Percentiles rank a stretch among this genome's conserved stretches.
Conservation (phyloP, 2,888 invertebrate species). For the Tipula lateralis region DNA sequence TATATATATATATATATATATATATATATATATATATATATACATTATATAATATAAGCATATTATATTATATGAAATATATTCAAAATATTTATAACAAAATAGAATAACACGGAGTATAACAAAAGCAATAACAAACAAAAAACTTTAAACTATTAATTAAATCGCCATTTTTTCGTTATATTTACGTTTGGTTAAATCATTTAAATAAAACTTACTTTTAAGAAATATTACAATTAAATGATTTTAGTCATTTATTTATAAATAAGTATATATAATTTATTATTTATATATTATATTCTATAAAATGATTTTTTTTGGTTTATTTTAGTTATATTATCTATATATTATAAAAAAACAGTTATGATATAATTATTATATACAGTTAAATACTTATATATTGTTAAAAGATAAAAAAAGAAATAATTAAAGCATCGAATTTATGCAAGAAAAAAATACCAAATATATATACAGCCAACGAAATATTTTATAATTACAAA, state of each 20-base stretch:
- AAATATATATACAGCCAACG: conserved; percentile 24
- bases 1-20: not conserved
- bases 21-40: not conserved
- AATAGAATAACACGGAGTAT: not conserved
- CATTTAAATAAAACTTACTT: not conserved
- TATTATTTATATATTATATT: not conserved
- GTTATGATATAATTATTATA: conserved; percentile 19
- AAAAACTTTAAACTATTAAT: not conserved
- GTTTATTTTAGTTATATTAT: not conserved
- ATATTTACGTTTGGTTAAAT: not conserved
- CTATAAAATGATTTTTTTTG: not conserved
- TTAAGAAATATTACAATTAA: not conserved
- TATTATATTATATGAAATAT: no score
- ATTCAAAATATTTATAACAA: not conserved
- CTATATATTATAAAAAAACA: not conserved
- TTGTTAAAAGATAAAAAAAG: not conserved
- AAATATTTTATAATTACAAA: conserved; percentile 24
- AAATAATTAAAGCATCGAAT: conserved; percentile 19
- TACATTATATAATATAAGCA: no score
- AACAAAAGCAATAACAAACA: not conserved
- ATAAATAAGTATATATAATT: not conserved
- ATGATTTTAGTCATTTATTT: not conserved
- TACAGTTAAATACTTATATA: conserved; percentile 24
- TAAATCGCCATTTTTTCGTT: not conserved
- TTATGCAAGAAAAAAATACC: conserved; percentile 20